Conservation (phyloP, 2,888 invertebrate genomes). For the Cataglyphis rosenhaueri region DNA sequence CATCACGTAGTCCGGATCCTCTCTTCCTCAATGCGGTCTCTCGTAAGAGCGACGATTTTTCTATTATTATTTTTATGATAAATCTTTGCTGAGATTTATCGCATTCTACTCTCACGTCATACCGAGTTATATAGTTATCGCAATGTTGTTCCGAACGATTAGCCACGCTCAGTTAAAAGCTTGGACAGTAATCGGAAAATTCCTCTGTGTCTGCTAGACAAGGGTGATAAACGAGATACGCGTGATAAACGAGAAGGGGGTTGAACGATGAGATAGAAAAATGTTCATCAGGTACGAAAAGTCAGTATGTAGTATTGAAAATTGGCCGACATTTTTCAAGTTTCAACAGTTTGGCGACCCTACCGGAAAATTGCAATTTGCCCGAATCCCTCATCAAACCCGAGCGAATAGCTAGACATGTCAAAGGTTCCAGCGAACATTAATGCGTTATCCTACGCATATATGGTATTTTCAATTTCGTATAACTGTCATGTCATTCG, state of each 20-base stretch:
- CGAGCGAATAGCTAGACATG: slow-evolving; percentile 55
- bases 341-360: slow-evolving; percentile 59
- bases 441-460: slow-evolving; percentile 52
- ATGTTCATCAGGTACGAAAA: slow-evolving; percentile 65
- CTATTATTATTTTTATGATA: not conserved
- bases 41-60: not conserved
- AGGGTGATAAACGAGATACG: slow-evolving; percentile 66
- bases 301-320: slow-evolving; percentile 58
- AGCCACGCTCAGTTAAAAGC: slow-evolving; percentile 24
- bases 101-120: not conserved
- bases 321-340: slow-evolving; percentile 73
- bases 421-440: slow-evolving; percentile 55
- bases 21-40: not conserved
- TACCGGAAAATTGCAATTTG: slow-evolving; percentile 60
- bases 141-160: slow-evolving; percentile 24
- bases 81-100: not conserved
- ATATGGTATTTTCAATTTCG: slow-evolving; percentile 54
- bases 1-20: not conserved
- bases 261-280: slow-evolving; percentile 60
- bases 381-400: slow-evolving; percentile 43
- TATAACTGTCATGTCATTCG: slow-evolving; percentile 46
- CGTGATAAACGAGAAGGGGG: slow-evolving; percentile 70
- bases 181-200: slow-evolving; percentile 73
- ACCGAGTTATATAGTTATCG: slow-evolving; percentile 11
- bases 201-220: slow-evolving; percentile 65